Percentiles rank a stretch among this genome's conserved stretches.
phyloP scores from a whole-genome alignment of 2,888 invertebrate species.

The Scelioninae gen. 1 region DNA sequence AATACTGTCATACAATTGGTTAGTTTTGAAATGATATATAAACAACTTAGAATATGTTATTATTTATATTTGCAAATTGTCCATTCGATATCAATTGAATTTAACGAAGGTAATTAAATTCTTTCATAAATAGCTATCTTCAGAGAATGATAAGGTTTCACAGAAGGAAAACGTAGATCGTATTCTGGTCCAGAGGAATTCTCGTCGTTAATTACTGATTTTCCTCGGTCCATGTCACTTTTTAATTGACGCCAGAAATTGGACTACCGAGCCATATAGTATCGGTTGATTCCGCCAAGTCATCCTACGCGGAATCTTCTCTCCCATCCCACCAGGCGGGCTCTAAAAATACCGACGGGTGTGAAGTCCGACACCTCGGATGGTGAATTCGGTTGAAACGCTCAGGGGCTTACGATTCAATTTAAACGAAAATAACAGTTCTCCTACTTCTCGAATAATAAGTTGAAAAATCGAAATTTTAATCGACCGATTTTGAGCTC shows the following conservation, averaged over 20 bases:
- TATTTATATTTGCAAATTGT: no score
- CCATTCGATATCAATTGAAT: no score
- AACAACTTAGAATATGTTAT: no score
- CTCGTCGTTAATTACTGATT: constrained; percentile 83
- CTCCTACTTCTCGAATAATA: background rate
- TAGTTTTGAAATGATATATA: no score
- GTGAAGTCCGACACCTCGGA: constrained; percentile 65
- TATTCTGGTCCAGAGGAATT: constrained; percentile 50
- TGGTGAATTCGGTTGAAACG: constrained; percentile 37
- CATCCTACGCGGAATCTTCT: constrained; percentile 75
- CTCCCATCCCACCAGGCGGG: constrained; percentile 43
- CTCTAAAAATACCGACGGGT: constrained; percentile 67
- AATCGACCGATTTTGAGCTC: background rate
- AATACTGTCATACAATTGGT: no score
- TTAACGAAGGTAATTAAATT: no score
- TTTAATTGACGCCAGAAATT: constrained; percentile 84
- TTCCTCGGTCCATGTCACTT: constrained; percentile 84
- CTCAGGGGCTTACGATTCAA: constrained; percentile 36
- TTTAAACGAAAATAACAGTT: constrained; percentile 28
- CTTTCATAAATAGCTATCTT: no score
- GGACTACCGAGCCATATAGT: constrained; percentile 76
- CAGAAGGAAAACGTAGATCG: constrained; percentile 8
- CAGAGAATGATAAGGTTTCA: no score
- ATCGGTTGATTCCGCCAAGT: constrained; percentile 77
- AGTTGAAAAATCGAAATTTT: background rate